A percentile compares a stretch with the other conserved stretches of the same genome.
Evolutionary conservation across 2,888 invertebrate species (phyloP).

Genomic region (Mimachlamys varia): DNA sequence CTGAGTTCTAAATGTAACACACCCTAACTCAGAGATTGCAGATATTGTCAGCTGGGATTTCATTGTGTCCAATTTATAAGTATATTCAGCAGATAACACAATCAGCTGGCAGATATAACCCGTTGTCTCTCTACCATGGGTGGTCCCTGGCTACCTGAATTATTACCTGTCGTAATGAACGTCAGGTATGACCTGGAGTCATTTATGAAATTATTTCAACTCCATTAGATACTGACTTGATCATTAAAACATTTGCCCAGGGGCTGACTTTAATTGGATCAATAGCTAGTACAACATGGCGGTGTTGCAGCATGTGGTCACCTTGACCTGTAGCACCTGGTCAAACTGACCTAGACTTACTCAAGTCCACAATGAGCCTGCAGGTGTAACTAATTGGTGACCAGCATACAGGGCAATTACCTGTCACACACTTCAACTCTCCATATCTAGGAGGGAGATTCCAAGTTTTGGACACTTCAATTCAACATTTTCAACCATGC

Average conservation of each 20-base stretch:
- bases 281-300: not conserved
- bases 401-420: too few species aligned
- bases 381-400: not conserved
- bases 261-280: not conserved
- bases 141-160: not conserved
- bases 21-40: not conserved
- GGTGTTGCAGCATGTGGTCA: not conserved
- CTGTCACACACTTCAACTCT: too few species aligned
- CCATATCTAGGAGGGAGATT: too few species aligned
- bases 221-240: not conserved
- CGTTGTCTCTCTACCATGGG: not conserved
- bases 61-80: not conserved
- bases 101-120: not conserved
- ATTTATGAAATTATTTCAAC: conserved; percentile 10
- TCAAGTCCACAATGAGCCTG: not conserved
- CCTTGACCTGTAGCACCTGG: too few species aligned
- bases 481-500: too few species aligned
- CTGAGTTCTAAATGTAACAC: not conserved
- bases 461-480: too few species aligned
- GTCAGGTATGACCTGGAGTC: not conserved
- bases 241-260: not conserved
- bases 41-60: not conserved
- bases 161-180: not conserved
- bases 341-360: too few species aligned
- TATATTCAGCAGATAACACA: not conserved